Evolutionary conservation across 2,113 vertebrate species (phyloP), one percentile per base, ranked within the genome.

Genomic region (Anthoscopus minutus): DNA sequence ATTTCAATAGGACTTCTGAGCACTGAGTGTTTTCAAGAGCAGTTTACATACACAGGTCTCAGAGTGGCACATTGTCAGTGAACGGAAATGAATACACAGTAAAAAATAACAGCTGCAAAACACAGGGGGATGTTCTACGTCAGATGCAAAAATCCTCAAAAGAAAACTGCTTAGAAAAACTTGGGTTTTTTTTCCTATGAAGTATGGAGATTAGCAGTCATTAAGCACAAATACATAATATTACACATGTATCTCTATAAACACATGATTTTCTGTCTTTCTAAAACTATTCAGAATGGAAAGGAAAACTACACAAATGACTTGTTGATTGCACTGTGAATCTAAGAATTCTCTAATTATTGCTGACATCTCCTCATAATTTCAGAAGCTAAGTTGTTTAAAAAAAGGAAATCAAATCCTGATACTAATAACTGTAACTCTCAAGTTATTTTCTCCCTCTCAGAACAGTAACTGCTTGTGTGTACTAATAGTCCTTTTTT

Each of bases 291-390:
- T 95, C 86, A 90, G 61, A 95, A 88, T 28, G 53, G 82, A 71
- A 96, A 94, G 72, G 61, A 91, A 83, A 94, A 78, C 72, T 86
- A 78, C 85, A 93, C 69, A 96, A 96, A 80, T 47, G 85, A 96
- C 90, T 93, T 95, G 93, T 86, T 96, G 94, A 96, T 95, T 95
- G 89, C 93, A 92, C 79, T 81, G 92, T 88, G 88, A 95, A 88
- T 64, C 82, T 71, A 88, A 97, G 85, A 92, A 79, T 79, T 90
- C 93, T 87, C 74, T 83, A 96, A 96, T 95, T 95, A 96, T 67
- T 48, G 15, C 94, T 97, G 95, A 86, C 72, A 86, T 90, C 64
- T 54, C 91, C 69, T 86, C 88, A 40, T 60, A 71, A 92, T 95
- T 96, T 96, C 79, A 90, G 67, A 77, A 95, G 85, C 85, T 22